phyloP scores from a whole-genome alignment of 2,113 vertebrate genomes.

The Rissa tridactyla region DNA sequence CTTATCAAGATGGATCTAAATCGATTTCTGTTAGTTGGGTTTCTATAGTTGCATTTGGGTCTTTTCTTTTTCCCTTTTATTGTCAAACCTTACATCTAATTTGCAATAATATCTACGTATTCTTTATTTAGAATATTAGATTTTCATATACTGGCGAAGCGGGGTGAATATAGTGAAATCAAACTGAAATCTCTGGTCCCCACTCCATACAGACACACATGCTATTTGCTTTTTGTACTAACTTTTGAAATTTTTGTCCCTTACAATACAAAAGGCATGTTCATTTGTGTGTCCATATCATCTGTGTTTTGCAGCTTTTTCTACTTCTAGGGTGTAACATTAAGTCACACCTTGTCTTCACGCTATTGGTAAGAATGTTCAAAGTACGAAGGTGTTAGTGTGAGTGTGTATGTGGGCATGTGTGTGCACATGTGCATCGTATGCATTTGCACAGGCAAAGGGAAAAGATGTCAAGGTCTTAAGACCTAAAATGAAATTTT shows the following conservation, averaged over 20 bases:
- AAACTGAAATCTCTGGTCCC: neutral
- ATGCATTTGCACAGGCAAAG: neutral
- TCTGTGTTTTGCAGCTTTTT: neutral
- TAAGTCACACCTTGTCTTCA: neutral
- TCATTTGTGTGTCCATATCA: neutral
- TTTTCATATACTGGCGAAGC: neutral
- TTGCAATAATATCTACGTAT: neutral
- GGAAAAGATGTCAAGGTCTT: fast-evolving
- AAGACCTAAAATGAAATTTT: neutral
- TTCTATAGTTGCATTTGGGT: neutral
- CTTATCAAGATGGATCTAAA: neutral
- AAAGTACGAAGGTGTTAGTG: neutral
- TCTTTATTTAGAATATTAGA: neutral
- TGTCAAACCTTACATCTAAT: neutral
- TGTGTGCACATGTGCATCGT: too few species aligned
- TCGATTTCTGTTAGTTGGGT: neutral
- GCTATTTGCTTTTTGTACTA: neutral
- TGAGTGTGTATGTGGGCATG: too few species aligned
- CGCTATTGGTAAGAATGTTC: neutral
- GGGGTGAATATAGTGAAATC: neutral
- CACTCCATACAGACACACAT: neutral
- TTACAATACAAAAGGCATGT: fast-evolving
- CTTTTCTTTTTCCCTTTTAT: neutral
- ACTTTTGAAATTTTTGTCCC: neutral
- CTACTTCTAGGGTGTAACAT: neutral